Percentiles rank a stretch among this genome's conserved stretches.
Evolutionary conservation across 1,140 invertebrate species (phyloP).

Genomic region (Psilanteris sp.): DNA sequence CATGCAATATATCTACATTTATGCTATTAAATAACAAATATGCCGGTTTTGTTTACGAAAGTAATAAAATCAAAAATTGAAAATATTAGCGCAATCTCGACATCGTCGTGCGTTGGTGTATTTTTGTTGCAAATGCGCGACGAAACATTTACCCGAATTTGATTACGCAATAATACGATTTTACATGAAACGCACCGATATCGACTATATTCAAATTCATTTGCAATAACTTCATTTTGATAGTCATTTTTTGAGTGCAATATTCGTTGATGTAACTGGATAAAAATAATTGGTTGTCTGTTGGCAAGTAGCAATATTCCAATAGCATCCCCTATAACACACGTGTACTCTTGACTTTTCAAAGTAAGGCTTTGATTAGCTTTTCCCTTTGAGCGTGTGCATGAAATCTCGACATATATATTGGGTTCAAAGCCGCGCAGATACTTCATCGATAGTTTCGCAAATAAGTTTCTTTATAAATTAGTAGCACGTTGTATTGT

Average conservation of each 20-base stretch:
- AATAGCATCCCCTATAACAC: slow-evolving; percentile 23
- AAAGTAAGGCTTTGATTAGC: slow-evolving; percentile 55
- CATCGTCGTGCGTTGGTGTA: too few species aligned
- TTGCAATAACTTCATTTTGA: slow-evolving; percentile 8
- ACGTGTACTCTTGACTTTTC: slow-evolving; percentile 37
- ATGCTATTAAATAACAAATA: too few species aligned
- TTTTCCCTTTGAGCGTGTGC: slow-evolving; percentile 45
- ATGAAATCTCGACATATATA: slow-evolving; percentile 41
- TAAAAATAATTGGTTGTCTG: slow-evolving; percentile 50
- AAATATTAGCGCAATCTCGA: too few species aligned
- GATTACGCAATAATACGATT: too few species aligned
- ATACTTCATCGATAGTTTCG: slow-evolving; percentile 33
- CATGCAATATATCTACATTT: too few species aligned
- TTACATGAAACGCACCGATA: not conserved
- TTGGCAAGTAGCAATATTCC: slow-evolving; percentile 23
- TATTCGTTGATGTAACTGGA: slow-evolving; percentile 22
- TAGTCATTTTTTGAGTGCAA: slow-evolving; percentile 19
- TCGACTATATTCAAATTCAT: not conserved
- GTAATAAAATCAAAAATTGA: too few species aligned
- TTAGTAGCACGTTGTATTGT: slow-evolving; percentile 22
- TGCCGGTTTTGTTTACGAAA: too few species aligned
- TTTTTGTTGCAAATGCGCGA: too few species aligned
- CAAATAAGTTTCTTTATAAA: slow-evolving; percentile 39
- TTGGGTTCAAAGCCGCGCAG: slow-evolving; percentile 31
- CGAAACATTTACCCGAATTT: too few species aligned